Conservation (phyloP, 2,113 vertebrate genomes). For the Rhineura floridana region DNA sequence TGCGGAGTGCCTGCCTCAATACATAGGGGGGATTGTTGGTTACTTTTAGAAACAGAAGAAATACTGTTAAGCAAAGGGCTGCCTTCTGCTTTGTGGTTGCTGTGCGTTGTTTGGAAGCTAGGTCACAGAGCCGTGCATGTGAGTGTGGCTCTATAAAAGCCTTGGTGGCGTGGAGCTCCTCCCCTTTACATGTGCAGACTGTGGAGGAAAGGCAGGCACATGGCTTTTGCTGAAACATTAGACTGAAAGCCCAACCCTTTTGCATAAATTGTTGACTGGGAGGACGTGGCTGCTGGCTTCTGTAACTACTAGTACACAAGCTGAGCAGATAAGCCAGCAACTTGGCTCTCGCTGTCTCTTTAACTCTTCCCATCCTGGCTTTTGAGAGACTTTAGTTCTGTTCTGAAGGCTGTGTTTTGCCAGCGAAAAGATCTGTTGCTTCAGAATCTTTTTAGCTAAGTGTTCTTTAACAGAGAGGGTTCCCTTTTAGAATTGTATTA, state of each 20-base stretch:
- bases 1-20: fast-evolving
- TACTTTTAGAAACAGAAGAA: neutral
- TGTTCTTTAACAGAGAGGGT: neutral
- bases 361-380: constrained; percentile 41
- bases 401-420: neutral
- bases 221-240: neutral
- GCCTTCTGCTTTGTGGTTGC: neutral
- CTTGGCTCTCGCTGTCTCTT: constrained; percentile 17
- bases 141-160: constrained; percentile 35
- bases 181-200: constrained; percentile 67
- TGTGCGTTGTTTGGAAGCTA: neutral
- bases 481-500: neutral
- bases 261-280: constrained; percentile 70
- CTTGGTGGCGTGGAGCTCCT: constrained; percentile 55
- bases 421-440: neutral
- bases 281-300: constrained; percentile 16
- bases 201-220: constrained; percentile 31
- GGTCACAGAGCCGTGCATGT: constrained; percentile 65
- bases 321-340: constrained; percentile 46
- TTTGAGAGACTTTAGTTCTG: neutral
- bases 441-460: neutral
- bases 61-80: no score
- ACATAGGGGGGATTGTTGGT: neutral
- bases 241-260: constrained; percentile 46
- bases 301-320: constrained; percentile 10